Percentiles rank a stretch among this genome's conserved stretches.
These are phyloP conservation scores for Drosophila setosimentum DNA, from an alignment of 2,888 invertebrate species.

Conservation along the genomic window DNA sequence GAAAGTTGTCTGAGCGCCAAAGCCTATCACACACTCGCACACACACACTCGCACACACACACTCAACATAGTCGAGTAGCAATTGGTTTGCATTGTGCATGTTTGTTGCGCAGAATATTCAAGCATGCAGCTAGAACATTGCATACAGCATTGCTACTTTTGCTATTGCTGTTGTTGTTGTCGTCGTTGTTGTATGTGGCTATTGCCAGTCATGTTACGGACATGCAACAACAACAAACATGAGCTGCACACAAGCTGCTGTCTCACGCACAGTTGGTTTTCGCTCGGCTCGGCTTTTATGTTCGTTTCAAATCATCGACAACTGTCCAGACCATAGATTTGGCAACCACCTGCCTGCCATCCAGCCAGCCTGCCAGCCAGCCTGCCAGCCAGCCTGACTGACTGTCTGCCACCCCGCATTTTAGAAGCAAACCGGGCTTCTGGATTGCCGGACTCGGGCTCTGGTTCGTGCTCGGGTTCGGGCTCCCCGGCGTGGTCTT, in stretches of 20 bases:
- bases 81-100: conserved; percentile 32
- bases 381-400: background rate
- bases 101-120: conserved; percentile 50
- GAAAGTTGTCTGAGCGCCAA: conserved; percentile 63
- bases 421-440: background rate
- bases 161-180: conserved; percentile 30
- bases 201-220: conserved; percentile 65
- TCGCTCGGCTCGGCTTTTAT: conserved; percentile 23
- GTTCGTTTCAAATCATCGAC: conserved; percentile 77
- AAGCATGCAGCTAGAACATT: conserved; percentile 51
- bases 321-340: conserved; percentile 72
- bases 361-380: accelerated
- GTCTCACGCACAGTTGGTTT: conserved; percentile 54
- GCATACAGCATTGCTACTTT: conserved; percentile 36
- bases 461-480: conserved; percentile 11
- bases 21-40: conserved; percentile 22
- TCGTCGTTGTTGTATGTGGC: conserved; percentile 24
- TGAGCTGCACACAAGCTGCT: conserved; percentile 34
- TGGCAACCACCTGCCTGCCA: conserved; percentile 23
- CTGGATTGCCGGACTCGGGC: conserved; percentile 23
- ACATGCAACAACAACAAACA: conserved; percentile 55
- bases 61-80: background rate
- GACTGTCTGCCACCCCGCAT: background rate
- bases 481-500: conserved; percentile 63
- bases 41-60: background rate